A percentile compares a stretch with the other conserved stretches of the same genome.
phyloP scores from a whole-genome alignment of 2,113 vertebrate genomes.

The Elephas maximus region DNA sequence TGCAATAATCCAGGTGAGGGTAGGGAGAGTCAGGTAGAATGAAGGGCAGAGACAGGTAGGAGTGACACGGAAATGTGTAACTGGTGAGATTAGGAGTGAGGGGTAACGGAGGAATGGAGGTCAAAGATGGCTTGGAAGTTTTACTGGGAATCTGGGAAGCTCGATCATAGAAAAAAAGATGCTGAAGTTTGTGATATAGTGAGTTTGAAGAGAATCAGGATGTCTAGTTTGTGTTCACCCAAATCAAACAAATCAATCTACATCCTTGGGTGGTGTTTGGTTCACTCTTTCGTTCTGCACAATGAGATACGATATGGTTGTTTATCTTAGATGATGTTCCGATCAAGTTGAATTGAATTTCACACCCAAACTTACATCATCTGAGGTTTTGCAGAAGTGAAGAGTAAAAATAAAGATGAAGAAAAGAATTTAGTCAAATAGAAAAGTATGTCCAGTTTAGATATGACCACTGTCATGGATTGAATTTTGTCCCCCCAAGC shows the following conservation, averaged over 20 bases:
- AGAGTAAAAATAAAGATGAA: too few species aligned
- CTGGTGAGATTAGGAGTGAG: not conserved
- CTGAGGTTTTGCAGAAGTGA: not conserved
- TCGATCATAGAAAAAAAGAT: not conserved
- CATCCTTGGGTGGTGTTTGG: not conserved
- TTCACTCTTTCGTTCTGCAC: not conserved
- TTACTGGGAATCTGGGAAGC: not conserved
- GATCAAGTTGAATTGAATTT: not conserved
- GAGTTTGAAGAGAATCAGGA: not conserved
- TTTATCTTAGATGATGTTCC: not conserved
- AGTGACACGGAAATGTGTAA: not conserved
- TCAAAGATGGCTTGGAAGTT: not conserved
- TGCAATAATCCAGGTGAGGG: not conserved
- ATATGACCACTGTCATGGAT: too few species aligned
- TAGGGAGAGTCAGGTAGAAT: not conserved
- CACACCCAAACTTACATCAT: not conserved
- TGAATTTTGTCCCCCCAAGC: too few species aligned
- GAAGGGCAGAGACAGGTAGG: not conserved
- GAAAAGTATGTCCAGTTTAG: not conserved
- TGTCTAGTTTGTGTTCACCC: not conserved
- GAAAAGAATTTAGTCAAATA: not conserved
- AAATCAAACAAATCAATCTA: not conserved
- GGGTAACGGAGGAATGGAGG: not conserved
- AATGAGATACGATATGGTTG: not conserved
- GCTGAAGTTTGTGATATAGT: not conserved